A percentile compares a stretch with the other conserved stretches of the same genome.
Evolutionary conservation across 2,888 invertebrate genomes (phyloP).

Genomic region (Mythimna pallens): DNA sequence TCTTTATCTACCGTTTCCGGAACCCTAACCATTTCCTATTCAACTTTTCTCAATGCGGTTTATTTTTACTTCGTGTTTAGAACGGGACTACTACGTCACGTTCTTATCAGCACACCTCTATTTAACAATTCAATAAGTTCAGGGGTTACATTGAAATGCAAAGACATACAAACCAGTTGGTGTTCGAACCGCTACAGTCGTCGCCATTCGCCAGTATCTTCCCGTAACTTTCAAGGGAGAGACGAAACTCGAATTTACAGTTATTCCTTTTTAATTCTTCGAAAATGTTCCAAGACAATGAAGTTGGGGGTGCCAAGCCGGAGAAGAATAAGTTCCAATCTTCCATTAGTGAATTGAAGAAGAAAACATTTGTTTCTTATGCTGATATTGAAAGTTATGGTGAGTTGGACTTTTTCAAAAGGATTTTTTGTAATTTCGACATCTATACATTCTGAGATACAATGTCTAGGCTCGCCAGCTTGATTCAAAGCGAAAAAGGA

Average conservation of each 20-base stretch:
- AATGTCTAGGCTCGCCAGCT: not conserved
- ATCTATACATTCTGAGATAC: not conserved
- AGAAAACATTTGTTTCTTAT: conserved; percentile 81
- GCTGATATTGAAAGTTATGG: conserved; percentile 83
- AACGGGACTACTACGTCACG: conserved; percentile 55
- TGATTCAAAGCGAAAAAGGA: not conserved
- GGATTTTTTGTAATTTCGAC: not conserved
- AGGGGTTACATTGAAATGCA: conserved; percentile 82
- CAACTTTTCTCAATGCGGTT: conserved; percentile 22
- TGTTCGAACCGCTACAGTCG: conserved; percentile 15
- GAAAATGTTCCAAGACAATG: conserved; percentile 82
- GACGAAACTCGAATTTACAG: conserved; percentile 30
- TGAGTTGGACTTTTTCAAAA: conserved; percentile 67
- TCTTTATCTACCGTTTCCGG: not conserved
- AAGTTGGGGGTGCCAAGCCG: conserved; percentile 68
- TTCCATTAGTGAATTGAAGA: conserved; percentile 85
- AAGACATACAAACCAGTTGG: conserved; percentile 46
- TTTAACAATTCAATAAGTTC: conserved; percentile 84
- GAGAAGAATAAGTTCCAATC: conserved; percentile 85
- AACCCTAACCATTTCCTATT: conserved; percentile 10
- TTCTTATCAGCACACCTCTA: conserved; percentile 71
- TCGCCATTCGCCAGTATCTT: conserved; percentile 44
- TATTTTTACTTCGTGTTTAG: conserved; percentile 35
- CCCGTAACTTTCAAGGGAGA: conserved; percentile 34
- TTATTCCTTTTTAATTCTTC: not conserved